These are phyloP conservation scores for Marronus borbonicus DNA, from an alignment of 2,888 invertebrate genomes.

Conservation along the genomic window DNA sequence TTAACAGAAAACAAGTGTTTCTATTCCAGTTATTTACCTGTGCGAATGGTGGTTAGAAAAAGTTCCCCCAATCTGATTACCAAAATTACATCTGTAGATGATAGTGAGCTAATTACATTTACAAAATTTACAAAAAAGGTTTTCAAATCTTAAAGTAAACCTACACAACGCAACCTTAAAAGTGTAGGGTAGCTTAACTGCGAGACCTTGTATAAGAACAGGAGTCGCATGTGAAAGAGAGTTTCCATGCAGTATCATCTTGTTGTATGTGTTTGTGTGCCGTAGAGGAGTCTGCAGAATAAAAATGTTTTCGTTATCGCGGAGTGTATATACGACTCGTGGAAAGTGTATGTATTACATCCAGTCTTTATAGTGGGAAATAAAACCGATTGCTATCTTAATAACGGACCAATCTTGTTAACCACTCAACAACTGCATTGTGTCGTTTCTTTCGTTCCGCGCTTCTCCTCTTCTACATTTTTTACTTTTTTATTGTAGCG, in stretches of 20 bases:
- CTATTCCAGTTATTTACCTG: no score
- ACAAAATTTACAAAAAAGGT: no score
- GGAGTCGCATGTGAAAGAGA: neutral
- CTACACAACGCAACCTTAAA: no score
- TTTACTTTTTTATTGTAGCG: constrained; percentile 41
- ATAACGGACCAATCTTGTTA: constrained; percentile 71
- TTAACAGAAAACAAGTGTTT: no score
- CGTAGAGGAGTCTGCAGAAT: constrained; percentile 39
- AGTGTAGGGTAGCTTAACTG: neutral
- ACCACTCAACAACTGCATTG: constrained; percentile 68
- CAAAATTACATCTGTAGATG: no score
- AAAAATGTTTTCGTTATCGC: constrained; percentile 48
- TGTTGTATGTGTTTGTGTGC: constrained; percentile 14
- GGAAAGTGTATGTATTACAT: constrained; percentile 69
- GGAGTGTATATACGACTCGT: constrained; percentile 59
- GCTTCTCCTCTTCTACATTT: constrained; percentile 36
- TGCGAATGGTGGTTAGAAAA: no score
- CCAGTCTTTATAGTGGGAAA: constrained; percentile 69
- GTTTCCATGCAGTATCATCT: constrained; percentile 9
- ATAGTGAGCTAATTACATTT: no score
- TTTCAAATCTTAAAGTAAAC: no score
- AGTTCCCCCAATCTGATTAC: no score
- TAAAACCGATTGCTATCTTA: constrained; percentile 71
- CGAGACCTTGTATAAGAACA: neutral
- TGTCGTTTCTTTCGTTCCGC: constrained; percentile 61